Evolutionary conservation across 1,140 invertebrate species (phyloP).

Genomic region (Heterodera carotae): DNA sequence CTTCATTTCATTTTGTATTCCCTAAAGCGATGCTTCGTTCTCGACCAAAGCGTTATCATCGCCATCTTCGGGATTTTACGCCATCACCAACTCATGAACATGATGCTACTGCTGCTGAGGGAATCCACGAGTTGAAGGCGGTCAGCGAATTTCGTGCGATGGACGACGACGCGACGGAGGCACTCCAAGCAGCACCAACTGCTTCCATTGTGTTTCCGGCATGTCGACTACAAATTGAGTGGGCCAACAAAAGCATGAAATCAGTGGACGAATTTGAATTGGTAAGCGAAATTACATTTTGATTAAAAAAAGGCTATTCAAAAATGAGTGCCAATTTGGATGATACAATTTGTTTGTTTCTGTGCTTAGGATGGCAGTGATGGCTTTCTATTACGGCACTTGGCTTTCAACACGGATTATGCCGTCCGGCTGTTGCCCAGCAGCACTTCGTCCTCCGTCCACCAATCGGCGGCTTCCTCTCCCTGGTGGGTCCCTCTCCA

Average conservation of each 20-base stretch:
- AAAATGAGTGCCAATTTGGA: constrained; percentile 14
- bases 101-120: not conserved
- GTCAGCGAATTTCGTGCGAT: constrained; percentile 1
- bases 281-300: too few relatives aligned
- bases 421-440: constrained; percentile 25
- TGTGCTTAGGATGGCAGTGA: constrained; percentile 50
- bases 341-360: constrained; percentile 7
- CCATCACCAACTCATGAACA: not conserved
- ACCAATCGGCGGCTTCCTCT: not conserved
- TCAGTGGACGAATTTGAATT: constrained; percentile 29
- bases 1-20: too few relatives aligned
- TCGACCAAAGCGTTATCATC: constrained; percentile 4
- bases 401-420: constrained; percentile 47
- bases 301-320: not conserved
- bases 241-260: constrained; percentile 33
- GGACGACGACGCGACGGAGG: constrained; percentile 1
- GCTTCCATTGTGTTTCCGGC: constrained; percentile 23
- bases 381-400: constrained; percentile 45
- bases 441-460: constrained; percentile 18
- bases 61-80: constrained; percentile 28
- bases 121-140: not conserved
- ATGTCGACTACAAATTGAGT: constrained; percentile 41
- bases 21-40: constrained; percentile 70
- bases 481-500: not conserved
- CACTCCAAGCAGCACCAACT: not conserved